Percentiles rank a stretch among this genome's conserved stretches.
Conservation (phyloP, 2,797 vertebrate genomes). For the Pseudochirops cupreus region DNA sequence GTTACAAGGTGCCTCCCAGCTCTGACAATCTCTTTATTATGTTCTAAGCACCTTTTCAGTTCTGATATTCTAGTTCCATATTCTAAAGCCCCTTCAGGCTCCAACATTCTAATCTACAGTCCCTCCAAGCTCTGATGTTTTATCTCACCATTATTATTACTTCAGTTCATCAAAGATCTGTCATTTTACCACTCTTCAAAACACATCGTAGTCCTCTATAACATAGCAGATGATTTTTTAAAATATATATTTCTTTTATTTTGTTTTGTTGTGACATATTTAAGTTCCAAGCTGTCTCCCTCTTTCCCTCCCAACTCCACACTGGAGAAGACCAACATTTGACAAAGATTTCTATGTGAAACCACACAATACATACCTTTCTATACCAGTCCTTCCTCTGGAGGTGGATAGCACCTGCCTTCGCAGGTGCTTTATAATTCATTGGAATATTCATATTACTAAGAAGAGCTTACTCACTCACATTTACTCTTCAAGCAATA, state of each 20-base stretch:
- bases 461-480: no score
- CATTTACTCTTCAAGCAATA: no score
- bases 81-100: neutral
- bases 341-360: no score
- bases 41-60: neutral
- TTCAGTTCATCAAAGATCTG: neutral
- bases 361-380: neutral
- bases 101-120: neutral
- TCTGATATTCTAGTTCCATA: neutral
- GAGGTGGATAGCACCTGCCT: no score
- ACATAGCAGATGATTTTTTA: neutral
- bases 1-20: neutral
- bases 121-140: neutral
- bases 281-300: no score
- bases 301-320: no score
- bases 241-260: neutral
- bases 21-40: neutral
- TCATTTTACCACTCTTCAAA: neutral
- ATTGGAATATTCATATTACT: no score
- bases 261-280: no score
- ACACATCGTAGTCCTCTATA: neutral
- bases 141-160: neutral
- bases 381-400: no score
- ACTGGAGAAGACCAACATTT: no score
- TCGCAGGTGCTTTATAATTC: no score